Conservation (phyloP, 1,140 invertebrate genomes). For the Bilobella aurantiaca region DNA sequence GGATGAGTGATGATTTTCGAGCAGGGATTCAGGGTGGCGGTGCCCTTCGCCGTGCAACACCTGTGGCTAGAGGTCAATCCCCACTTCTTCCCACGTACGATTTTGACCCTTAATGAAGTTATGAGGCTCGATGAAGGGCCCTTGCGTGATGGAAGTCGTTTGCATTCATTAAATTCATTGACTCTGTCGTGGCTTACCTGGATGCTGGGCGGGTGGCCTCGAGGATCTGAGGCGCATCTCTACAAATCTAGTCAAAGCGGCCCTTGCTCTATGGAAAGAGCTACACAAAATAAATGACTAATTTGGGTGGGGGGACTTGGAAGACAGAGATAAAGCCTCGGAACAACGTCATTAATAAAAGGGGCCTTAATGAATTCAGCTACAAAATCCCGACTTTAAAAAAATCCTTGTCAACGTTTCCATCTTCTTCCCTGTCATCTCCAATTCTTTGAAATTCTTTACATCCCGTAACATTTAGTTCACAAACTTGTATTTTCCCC, state of each 20-base stretch:
- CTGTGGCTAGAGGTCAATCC: conserved; percentile 21
- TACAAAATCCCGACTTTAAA: neutral
- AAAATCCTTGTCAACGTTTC: neutral
- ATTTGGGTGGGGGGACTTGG: neutral
- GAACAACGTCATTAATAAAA: neutral
- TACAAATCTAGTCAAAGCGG: too few species aligned
- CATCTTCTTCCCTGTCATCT: neutral
- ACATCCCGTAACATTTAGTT: too few species aligned
- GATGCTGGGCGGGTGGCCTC: conserved; percentile 29
- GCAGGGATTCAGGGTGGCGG: conserved; percentile 28
- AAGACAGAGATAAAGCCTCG: neutral
- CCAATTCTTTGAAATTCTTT: neutral
- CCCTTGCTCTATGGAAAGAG: too few species aligned
- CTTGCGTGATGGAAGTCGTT: conserved; percentile 35
- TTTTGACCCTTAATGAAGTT: neutral
- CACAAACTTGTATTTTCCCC: too few species aligned
- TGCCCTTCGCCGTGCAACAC: conserved; percentile 29
- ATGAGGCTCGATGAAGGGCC: conserved; percentile 12
- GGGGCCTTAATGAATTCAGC: neutral
- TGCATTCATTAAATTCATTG: conserved; percentile 30
- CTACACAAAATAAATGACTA: neutral
- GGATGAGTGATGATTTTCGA: conserved; percentile 11
- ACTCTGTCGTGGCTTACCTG: conserved; percentile 29
- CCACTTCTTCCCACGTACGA: neutral
- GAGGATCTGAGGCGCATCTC: too few species aligned